Evolutionary conservation across 2,113 vertebrate species (phyloP).

Genomic region (Cottus gobio): DNA sequence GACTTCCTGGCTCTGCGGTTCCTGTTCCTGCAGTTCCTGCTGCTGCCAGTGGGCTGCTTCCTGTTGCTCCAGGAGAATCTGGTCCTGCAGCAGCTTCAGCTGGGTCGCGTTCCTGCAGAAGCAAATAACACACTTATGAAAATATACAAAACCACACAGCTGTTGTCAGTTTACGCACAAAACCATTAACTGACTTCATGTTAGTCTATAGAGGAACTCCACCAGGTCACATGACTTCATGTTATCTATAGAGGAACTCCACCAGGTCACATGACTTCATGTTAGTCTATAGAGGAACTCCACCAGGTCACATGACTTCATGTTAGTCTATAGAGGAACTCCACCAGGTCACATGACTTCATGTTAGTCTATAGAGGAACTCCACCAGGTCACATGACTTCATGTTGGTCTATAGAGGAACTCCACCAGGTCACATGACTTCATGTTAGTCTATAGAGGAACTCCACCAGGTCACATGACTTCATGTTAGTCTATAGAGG

Average conservation of each 20-base stretch:
- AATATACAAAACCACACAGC: constrained; percentile 45
- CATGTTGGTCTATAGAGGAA: too few species aligned
- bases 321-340: too few species aligned
- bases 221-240: too few species aligned
- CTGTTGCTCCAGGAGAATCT: constrained; percentile 92
- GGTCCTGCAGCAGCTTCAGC: constrained; percentile 95
- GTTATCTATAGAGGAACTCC: background rate
- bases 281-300: background rate
- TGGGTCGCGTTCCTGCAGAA: constrained; percentile 88
- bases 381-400: background rate
- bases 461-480: background rate
- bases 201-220: background rate
- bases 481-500: background rate
- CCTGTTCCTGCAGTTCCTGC: constrained; percentile 43
- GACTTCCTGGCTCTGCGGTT: constrained; percentile 73
- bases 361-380: background rate
- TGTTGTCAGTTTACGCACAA: constrained; percentile 58
- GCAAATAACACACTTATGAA: constrained; percentile 30
- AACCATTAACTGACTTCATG: constrained; percentile 12
- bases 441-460: too few species aligned
- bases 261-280: background rate
- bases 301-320: too few species aligned
- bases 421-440: background rate
- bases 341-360: background rate
- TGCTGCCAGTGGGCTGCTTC: constrained; percentile 84